phyloP scores from a whole-genome alignment of 2,797 vertebrate genomes.

The Tinamus major region DNA sequence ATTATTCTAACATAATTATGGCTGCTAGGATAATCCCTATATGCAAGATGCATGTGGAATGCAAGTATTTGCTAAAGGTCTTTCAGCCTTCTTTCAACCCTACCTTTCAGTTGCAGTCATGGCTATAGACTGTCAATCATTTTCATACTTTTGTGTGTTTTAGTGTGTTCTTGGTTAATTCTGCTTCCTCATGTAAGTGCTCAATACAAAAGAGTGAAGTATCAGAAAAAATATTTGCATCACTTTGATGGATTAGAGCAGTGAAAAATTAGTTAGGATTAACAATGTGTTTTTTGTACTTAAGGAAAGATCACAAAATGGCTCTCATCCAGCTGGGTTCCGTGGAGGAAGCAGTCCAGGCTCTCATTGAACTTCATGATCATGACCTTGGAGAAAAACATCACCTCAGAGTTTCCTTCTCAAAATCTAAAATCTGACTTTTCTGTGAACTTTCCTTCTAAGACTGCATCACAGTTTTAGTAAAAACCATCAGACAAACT shows the following conservation, averaged over 20 bases:
- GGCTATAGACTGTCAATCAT: not conserved
- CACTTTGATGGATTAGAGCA: not conserved
- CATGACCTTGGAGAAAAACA: constrained; percentile 91
- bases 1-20: not conserved
- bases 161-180: not conserved
- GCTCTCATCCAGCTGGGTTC: constrained; percentile 91
- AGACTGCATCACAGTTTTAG: constrained; percentile 64
- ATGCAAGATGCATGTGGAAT: not conserved
- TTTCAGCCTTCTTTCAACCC: not conserved
- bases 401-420: constrained; percentile 91
- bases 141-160: not conserved
- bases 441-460: constrained; percentile 60
- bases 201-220: not conserved
- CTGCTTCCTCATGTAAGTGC: not conserved
- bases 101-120: not conserved
- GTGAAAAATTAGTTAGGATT: not conserved
- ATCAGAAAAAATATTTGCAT: not conserved
- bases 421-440: constrained; percentile 87
- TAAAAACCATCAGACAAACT: constrained; percentile 75
- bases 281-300: constrained; percentile 40
- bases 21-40: not conserved
- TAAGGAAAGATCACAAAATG: constrained; percentile 91
- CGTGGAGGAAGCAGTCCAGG: constrained; percentile 92
- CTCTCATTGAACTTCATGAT: constrained; percentile 91
- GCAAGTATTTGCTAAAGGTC: not conserved